A percentile compares a stretch with the other conserved stretches of the same genome.
Conservation (phyloP, 2,113 vertebrate species). For the Platanista minor region DNA sequence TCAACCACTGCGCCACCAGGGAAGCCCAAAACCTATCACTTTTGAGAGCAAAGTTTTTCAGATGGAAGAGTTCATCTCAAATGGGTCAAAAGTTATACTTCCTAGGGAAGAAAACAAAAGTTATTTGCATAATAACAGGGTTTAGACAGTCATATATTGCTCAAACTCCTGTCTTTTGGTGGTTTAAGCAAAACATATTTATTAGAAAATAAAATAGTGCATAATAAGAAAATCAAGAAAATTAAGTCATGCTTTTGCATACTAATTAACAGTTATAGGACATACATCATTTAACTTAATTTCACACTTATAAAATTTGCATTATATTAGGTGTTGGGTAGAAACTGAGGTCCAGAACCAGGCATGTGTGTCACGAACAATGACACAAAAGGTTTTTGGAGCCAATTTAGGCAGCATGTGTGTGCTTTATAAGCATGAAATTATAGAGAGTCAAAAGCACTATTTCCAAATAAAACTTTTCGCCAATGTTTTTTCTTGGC, state of each 20-base stretch:
- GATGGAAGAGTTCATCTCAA: background rate
- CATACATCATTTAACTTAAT: conserved; percentile 38
- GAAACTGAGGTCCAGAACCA: background rate
- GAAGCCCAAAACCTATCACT: background rate
- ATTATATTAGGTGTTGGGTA: background rate
- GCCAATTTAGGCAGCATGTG: background rate
- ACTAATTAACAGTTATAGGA: background rate
- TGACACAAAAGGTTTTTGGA: background rate
- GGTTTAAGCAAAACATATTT: background rate
- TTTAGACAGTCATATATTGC: background rate
- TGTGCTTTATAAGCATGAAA: conserved; percentile 2
- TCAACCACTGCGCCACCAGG: too few species aligned
- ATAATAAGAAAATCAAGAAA: conserved; percentile 30
- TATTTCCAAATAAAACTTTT: conserved; percentile 39
- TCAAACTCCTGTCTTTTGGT: background rate
- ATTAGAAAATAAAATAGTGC: background rate
- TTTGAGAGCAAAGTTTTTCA: background rate
- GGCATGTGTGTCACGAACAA: background rate
- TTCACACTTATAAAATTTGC: conserved; percentile 33
- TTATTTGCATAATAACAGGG: background rate
- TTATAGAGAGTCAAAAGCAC: background rate
- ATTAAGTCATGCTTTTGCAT: background rate
- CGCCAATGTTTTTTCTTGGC: background rate
- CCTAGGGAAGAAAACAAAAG: background rate
- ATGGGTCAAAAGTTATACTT: background rate